Conservation (phyloP, 2,113 vertebrate species). For the Syngnathus scovelli region DNA sequence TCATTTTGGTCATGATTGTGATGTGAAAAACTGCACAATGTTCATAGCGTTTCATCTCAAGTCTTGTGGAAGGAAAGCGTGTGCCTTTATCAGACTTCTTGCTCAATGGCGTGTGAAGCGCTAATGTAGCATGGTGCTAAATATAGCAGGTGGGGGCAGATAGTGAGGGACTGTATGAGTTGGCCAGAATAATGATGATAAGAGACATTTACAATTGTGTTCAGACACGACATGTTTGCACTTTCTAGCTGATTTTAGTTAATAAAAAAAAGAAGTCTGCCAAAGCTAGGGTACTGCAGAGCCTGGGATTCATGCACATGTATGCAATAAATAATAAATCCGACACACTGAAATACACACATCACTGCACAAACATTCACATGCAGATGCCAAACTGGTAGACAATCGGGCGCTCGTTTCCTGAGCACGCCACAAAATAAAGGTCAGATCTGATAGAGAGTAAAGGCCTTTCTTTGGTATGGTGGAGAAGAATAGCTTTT, state of each 20-base stretch:
- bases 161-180: conserved; percentile 16
- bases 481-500: conserved; percentile 44
- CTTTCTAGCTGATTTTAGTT: conserved; percentile 5
- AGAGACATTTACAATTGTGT: conserved; percentile 41
- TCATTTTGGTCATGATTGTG: background rate
- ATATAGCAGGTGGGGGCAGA: conserved; percentile 47
- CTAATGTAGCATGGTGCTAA: conserved; percentile 65
- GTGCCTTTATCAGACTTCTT: conserved; percentile 37
- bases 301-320: background rate
- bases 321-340: conserved; percentile 25
- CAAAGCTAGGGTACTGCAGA: background rate
- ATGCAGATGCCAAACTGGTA: conserved; percentile 40
- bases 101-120: conserved; percentile 51
- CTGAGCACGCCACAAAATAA: conserved; percentile 33
- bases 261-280: conserved; percentile 1
- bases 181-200: conserved; percentile 29
- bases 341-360: conserved; percentile 13
- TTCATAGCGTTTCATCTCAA: background rate
- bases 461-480: conserved; percentile 32
- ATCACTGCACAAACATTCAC: conserved; percentile 34
- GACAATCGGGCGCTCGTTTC: conserved; percentile 20
- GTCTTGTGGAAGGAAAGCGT: conserved; percentile 15
- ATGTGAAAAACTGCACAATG: background rate
- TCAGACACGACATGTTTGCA: conserved; percentile 28
- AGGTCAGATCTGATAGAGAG: conserved; percentile 51